Conservation (phyloP, 2,797 vertebrate genomes). For the Amniataba percoides region DNA sequence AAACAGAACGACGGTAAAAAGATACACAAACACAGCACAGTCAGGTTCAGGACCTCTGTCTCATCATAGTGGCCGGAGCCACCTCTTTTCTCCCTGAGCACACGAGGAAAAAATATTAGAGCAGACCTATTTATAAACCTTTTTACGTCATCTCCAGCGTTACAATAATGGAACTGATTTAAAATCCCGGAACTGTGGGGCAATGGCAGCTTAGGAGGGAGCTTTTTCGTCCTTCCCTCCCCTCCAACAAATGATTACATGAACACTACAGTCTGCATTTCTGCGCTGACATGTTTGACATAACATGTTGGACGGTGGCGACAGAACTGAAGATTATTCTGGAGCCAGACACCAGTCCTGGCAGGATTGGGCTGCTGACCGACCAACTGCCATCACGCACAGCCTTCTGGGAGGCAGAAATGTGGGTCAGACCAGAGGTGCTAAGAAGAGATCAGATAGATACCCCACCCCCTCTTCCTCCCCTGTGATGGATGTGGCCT, state of each 20-base stretch:
- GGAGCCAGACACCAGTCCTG: conserved; percentile 56
- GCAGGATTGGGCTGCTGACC: conserved; percentile 61
- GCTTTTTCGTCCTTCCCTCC: conserved; percentile 26
- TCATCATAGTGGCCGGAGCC: conserved; percentile 21
- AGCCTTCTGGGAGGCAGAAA: conserved; percentile 74
- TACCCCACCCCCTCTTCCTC: conserved; percentile 13
- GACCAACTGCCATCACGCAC: conserved; percentile 55
- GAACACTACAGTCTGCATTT: conserved; percentile 24
- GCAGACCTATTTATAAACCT: conserved; percentile 64
- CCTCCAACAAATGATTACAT: conserved; percentile 55
- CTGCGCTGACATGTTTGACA: conserved; percentile 51
- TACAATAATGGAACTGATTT: conserved; percentile 60
- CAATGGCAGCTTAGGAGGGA: conserved; percentile 50
- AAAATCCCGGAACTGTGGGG: conserved; percentile 45
- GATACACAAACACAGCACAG: conserved; percentile 3
- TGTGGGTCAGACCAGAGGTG: conserved; percentile 85
- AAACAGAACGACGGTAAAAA: not conserved
- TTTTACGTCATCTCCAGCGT: conserved; percentile 56
- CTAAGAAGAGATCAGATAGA: conserved; percentile 73
- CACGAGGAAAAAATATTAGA: conserved; percentile 40
- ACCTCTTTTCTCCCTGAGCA: conserved; percentile 15
- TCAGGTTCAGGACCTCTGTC: conserved; percentile 35
- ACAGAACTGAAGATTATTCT: conserved; percentile 69
- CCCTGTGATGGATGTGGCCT: conserved; percentile 28
- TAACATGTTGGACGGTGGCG: conserved; percentile 50